Base-by-base conservation (phyloP, 30 jellyfish, hydroid and myxozoan species). In the Rhopilema esculentum region DNA sequence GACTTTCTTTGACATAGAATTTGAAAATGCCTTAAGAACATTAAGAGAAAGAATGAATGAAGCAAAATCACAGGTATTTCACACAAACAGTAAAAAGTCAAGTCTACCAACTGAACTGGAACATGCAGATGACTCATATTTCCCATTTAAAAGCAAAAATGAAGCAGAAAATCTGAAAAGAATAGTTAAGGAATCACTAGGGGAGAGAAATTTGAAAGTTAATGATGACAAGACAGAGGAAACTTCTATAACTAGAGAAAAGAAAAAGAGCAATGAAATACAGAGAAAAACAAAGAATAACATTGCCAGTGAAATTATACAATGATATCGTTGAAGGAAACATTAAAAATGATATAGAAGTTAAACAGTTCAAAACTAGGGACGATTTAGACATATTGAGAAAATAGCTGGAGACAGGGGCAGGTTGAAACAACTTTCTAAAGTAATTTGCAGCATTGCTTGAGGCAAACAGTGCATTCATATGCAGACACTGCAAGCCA, bases 391-490 rank as follows among this genome's bases (percentile, higher is more conserved):
- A n/a, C 51, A 40, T n/a, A 22, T 28, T 79, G 29, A 61, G 88
- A 63, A 64, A 40, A 40, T 12, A 79, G 79, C 79, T 63, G 86
- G 66, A 75, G 74, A 75, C 72, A 75, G 74, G 31, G 73, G 49
- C 73, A 79, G 33, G 89, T 79, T 17, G 80, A 66, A 29, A 79
- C 80, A 79, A 61, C 89, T 66, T 30, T 61, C 89, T 33, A 79
- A 66, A 79, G 40, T 12, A 63, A 32, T 79, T 66, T 79, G 80
- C 40, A 79, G 49, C 79, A 23, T 53, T 26, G 65, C 79, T 51
- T 61, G 78, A 52, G 57, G 78, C 78, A 67, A 24, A 17, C 78
- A 21, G 72, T 66, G 82, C n/a, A n/a, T n/a, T n/a, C n/a, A n/a
- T n/a, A n/a, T n/a, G n/a, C n/a, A n/a, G n/a, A n/a, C n/a, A n/a